phyloP scores from a whole-genome alignment of 2,113 vertebrate genomes.

The Cromileptes altivelis region DNA sequence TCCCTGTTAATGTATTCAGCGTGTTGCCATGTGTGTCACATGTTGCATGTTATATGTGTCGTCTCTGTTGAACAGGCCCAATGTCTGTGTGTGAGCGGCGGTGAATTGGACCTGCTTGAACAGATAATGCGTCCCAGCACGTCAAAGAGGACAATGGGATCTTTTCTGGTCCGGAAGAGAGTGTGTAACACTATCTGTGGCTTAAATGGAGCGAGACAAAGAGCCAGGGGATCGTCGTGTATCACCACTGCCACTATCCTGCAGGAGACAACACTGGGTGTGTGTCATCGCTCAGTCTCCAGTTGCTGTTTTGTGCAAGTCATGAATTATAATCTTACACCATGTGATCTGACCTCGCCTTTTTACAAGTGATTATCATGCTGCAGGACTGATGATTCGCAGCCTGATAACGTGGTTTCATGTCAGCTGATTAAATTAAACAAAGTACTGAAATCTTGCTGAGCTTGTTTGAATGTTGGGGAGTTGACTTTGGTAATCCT shows the following conservation, averaged over 20 bases:
- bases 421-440: constrained; percentile 27
- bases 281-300: constrained; percentile 68
- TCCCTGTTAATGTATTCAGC: constrained; percentile 59
- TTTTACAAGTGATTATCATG: constrained; percentile 43
- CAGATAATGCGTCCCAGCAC: constrained; percentile 58
- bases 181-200: constrained; percentile 70
- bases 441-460: constrained; percentile 29
- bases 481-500: constrained; percentile 36
- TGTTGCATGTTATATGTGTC: constrained; percentile 48
- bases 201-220: constrained; percentile 78
- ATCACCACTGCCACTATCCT: constrained; percentile 64
- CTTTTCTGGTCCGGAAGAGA: constrained; percentile 76
- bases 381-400: constrained; percentile 6
- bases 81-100: constrained; percentile 54
- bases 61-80: constrained; percentile 48
- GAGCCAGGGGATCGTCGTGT: constrained; percentile 59
- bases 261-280: constrained; percentile 71
- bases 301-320: constrained; percentile 77
- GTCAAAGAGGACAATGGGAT: constrained; percentile 77
- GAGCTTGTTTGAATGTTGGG: constrained; percentile 47
- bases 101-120: constrained; percentile 64
- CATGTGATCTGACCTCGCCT: constrained; percentile 45
- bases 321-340: constrained; percentile 69
- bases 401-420: not conserved
- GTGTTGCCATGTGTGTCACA: constrained; percentile 66